Evolutionary conservation across 2,113 vertebrate genomes (phyloP), one percentile per base, ranked within the genome.

Genomic region (Gnathonemus longibarbis): DNA sequence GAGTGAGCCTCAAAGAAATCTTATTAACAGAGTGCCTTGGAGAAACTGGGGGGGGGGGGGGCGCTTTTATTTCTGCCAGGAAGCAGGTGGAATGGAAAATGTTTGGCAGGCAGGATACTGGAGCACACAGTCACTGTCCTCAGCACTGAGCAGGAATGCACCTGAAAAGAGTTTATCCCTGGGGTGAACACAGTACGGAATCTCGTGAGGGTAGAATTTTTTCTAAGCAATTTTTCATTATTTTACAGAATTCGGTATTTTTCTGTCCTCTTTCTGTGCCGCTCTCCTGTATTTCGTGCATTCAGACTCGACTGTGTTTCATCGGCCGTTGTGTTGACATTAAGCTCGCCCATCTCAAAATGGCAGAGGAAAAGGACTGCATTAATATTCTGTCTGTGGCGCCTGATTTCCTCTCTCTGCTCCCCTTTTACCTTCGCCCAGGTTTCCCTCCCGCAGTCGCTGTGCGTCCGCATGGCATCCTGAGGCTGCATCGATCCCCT

Each of bases 311-410:
- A 77, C 39, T 19, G 8, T 53, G 35, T 58, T 35, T 48, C 46
- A 70, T 62, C 88, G 42, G 48, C 39, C 46, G 83, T 84, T 84
- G 62, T 70, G 62, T 86, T 86, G 45, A 48, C 24, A n/a, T 86
- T 86, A 49, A 50, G 46, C 84, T 86, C 24, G 5, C 11, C 48
- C 45, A 13, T 49, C 48, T 49, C 45, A 50, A 48, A 49, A 48
- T 86, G 84, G 84, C 48, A 27, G 84, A 13, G 84, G 48, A 48
- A 48, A 24, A 48, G 24, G 15, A 17, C 39, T 56, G 9, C 52
- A 90, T 86, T 91, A 90, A 91, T 87, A 91, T 91, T 91, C 88
- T 90, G 90, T 89, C 83, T 87, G 87, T 58, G 86, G 15, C 24
- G 27, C 49, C 52, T 84, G 19, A 83, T 90, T 89, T 92, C 66